Conservation (phyloP, 2,797 vertebrate species). For the Petrocephalus sullivani region DNA sequence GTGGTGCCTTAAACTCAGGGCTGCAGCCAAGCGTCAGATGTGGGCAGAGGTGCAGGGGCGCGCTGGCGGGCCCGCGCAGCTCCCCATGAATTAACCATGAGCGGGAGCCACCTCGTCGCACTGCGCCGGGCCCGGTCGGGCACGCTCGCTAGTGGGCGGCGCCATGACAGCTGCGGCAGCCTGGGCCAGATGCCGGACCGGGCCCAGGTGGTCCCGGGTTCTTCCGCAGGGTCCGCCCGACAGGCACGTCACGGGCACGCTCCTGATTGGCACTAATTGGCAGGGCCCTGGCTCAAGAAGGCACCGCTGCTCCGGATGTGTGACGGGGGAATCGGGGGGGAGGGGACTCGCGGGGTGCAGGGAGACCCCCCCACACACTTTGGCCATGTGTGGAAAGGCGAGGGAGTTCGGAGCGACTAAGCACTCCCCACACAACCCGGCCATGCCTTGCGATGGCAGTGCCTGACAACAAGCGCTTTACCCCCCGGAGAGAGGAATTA, state of each 20-base stretch:
- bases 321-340: neutral
- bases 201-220: conserved; percentile 42
- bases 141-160: conserved; percentile 21
- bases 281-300: conserved; percentile 33
- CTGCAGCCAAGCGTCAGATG: conserved; percentile 41
- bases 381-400: conserved; percentile 32
- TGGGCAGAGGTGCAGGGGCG: conserved; percentile 17
- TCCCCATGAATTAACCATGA: conserved; percentile 52
- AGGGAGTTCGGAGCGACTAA: neutral
- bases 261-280: conserved; percentile 61
- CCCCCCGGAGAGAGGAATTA: neutral
- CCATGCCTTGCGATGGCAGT: neutral
- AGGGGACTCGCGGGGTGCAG: neutral
- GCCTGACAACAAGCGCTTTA: neutral
- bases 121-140: conserved; percentile 15
- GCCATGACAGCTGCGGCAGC: conserved; percentile 37
- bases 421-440: neutral
- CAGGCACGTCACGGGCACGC: conserved; percentile 42
- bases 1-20: conserved; percentile 44
- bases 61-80: conserved; percentile 23
- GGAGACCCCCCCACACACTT: conserved; percentile 27
- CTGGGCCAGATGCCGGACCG: conserved; percentile 47
- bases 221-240: conserved; percentile 30
- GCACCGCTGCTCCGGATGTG: conserved; percentile 9
- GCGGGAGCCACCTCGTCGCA: conserved; percentile 16